phyloP scores from a whole-genome alignment of 2,888 invertebrate genomes.

The Heliconius hortense region DNA sequence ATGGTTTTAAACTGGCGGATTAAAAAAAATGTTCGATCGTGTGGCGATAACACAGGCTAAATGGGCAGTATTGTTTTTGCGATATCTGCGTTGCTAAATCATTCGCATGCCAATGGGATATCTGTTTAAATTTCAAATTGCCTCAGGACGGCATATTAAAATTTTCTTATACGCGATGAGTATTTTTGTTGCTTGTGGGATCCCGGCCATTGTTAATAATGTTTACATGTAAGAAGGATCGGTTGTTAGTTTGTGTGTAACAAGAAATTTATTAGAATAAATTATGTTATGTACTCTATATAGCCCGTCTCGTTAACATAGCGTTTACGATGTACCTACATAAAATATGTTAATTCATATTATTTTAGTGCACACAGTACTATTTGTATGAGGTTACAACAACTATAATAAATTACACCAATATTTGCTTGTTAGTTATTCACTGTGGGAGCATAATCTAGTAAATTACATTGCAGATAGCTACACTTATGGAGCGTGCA shows the following conservation, averaged over 20 bases:
- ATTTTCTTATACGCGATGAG: constrained; percentile 37
- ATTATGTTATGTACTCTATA: not conserved
- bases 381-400: not conserved
- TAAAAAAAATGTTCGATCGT: constrained; percentile 68
- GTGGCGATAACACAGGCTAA: constrained; percentile 72
- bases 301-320: constrained; percentile 5
- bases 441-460: constrained; percentile 26
- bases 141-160: constrained; percentile 50
- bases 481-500: constrained; percentile 39
- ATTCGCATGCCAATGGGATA: constrained; percentile 57
- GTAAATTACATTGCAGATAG: constrained; percentile 39
- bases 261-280: not conserved
- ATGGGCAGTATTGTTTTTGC: constrained; percentile 62
- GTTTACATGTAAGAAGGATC: not conserved
- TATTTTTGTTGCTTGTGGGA: constrained; percentile 31
- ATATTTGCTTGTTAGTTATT: constrained; percentile 22
- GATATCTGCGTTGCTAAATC: constrained; percentile 58
- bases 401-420: constrained; percentile 17
- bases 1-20: constrained; percentile 60
- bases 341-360: constrained; percentile 8
- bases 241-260: not conserved
- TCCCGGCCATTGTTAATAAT: constrained; percentile 9
- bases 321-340: not conserved
- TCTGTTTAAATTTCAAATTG: constrained; percentile 61
- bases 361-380: constrained; percentile 13